Conservation (phyloP, 1,140 invertebrate species). For the Halesus radiatus region DNA sequence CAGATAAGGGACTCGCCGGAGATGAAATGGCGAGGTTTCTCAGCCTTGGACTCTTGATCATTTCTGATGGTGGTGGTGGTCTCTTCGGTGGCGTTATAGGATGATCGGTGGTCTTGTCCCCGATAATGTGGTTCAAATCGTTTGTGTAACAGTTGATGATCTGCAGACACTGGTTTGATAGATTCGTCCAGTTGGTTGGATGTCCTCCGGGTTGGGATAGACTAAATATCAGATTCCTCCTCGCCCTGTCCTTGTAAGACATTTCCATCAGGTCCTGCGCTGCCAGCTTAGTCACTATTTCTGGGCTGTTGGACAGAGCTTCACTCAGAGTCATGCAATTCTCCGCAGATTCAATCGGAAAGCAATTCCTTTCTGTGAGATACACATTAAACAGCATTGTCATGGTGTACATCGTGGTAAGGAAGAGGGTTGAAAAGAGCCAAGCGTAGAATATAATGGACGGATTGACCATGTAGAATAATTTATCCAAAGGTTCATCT, state of each 20-base stretch:
- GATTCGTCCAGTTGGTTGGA: slow-evolving; percentile 83
- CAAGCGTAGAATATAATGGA: slow-evolving; percentile 75
- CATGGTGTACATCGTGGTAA: slow-evolving; percentile 78
- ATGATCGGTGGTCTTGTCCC: slow-evolving; percentile 63
- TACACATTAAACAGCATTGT: slow-evolving; percentile 78
- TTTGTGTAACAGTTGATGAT: slow-evolving; percentile 75
- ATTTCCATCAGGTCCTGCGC: slow-evolving; percentile 78
- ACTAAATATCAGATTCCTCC: slow-evolving; percentile 76
- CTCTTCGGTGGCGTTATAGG: slow-evolving; percentile 51
- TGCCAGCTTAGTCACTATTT: slow-evolving; percentile 79
- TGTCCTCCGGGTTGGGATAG: slow-evolving; percentile 84
- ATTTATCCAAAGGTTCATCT: slow-evolving; percentile 68
- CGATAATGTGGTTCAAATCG: slow-evolving; percentile 72
- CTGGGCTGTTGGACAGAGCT: slow-evolving; percentile 73
- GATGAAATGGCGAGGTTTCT: slow-evolving; percentile 67
- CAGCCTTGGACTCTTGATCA: slow-evolving; percentile 62
- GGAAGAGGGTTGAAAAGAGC: slow-evolving; percentile 78
- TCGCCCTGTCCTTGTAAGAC: slow-evolving; percentile 70
- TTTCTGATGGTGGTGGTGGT: slow-evolving; percentile 59
- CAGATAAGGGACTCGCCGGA: slow-evolving; percentile 40
- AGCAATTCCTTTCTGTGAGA: slow-evolving; percentile 77
- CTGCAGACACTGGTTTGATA: slow-evolving; percentile 73
- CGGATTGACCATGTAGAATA: slow-evolving; percentile 69
- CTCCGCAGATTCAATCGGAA: slow-evolving; percentile 69
- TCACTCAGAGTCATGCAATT: slow-evolving; percentile 65